Evolutionary conservation across 2,888 invertebrate species (phyloP).

Genomic region (Theristus sp.): DNA sequence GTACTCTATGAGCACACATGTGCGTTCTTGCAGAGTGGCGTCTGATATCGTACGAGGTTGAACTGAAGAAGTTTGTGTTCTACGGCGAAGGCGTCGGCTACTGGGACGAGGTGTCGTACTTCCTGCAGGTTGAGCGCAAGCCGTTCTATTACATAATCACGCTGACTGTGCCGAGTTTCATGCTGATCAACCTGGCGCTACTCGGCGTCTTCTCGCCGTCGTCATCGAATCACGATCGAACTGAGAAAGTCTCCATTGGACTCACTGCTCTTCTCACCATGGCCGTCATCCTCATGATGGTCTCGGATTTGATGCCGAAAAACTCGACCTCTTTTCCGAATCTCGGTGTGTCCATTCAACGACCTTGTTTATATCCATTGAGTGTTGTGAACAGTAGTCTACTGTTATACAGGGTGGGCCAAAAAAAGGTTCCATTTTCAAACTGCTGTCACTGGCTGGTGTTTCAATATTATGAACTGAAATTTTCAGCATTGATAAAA

Average conservation of each 20-base stretch:
- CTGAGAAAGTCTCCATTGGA: not conserved
- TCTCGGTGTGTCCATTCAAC: no score
- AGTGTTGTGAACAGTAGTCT: no score
- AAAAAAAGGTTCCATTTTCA: no score
- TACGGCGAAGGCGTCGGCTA: not conserved
- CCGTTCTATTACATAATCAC: constrained; percentile 1
- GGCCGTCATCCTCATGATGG: constrained; percentile 1
- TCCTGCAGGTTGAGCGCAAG: not conserved
- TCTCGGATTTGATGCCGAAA: not conserved
- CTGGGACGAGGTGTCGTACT: not conserved
- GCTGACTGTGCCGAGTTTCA: not conserved
- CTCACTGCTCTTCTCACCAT: not conserved
- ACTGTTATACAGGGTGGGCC: no score
- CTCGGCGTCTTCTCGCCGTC: not conserved
- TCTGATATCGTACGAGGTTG: not conserved
- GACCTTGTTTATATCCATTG: no score
- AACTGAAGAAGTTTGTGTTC: not conserved
- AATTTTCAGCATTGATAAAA: no score
- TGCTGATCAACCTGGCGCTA: not conserved
- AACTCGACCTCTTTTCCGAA: not conserved
- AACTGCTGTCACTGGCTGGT: no score
- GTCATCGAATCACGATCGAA: not conserved
- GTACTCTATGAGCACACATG: no score
- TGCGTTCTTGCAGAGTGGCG: no score
- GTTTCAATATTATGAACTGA: no score